Evolutionary conservation across 1,140 invertebrate species (phyloP).

Genomic region (Trypoxylus dichotomus): DNA sequence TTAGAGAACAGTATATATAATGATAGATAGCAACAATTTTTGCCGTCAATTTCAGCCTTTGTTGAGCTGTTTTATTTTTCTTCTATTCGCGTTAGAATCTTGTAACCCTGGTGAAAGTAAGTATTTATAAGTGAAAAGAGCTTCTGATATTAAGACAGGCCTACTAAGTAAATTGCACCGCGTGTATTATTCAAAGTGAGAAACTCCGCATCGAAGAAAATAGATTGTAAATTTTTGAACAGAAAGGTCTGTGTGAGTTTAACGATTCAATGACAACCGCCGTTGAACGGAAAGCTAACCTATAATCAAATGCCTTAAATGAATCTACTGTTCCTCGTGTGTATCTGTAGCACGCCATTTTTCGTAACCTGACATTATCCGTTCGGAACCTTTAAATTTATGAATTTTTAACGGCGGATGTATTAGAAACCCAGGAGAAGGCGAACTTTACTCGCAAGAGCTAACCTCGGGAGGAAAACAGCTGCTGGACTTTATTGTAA

Average conservation of each 20-base stretch:
- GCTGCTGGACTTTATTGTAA: constrained; percentile 5
- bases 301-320: constrained; percentile 27
- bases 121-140: background rate
- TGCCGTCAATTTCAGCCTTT: background rate
- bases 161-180: constrained; percentile 7
- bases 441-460: constrained; percentile 16
- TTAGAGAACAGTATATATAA: too few relatives aligned
- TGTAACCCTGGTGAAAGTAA: background rate
- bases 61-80: background rate
- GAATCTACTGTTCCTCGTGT: constrained; percentile 3
- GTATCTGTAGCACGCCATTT: constrained; percentile 27
- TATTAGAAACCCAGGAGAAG: constrained; percentile 18
- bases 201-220: constrained; percentile 21
- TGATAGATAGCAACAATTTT: too few relatives aligned
- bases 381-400: constrained; percentile 25
- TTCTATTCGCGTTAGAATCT: background rate
- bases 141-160: background rate
- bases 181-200: constrained; percentile 24
- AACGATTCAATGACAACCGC: constrained; percentile 24
- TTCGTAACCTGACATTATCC: constrained; percentile 28
- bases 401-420: constrained; percentile 22
- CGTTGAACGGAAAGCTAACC: constrained; percentile 12
- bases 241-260: constrained; percentile 23
- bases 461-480: background rate
- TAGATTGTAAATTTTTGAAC: constrained; percentile 23